Evolutionary conservation across 1,140 invertebrate genomes (phyloP).

Genomic region (Zaprionus africanus): DNA sequence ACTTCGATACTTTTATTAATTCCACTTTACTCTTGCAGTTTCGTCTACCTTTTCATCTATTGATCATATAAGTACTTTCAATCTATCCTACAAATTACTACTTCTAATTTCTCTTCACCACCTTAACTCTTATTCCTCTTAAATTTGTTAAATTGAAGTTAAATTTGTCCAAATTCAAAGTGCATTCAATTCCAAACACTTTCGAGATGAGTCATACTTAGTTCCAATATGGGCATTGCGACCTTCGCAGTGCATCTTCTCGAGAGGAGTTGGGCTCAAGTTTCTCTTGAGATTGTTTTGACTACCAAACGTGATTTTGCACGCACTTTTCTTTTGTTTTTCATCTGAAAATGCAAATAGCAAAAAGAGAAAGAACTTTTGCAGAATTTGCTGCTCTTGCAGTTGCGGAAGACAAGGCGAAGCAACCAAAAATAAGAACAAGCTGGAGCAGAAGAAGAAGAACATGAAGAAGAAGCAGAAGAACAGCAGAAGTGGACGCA

Average conservation of each 20-base stretch:
- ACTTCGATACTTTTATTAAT: too few species aligned
- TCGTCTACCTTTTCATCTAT: too few species aligned
- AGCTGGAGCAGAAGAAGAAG: neutral
- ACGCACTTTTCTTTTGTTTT: constrained; percentile 1
- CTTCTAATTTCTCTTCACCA: too few species aligned
- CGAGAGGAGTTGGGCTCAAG: neutral
- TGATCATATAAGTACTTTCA: too few species aligned
- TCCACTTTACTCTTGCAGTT: too few species aligned
- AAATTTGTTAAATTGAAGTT: too few species aligned
- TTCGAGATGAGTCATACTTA: neutral
- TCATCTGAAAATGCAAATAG: neutral
- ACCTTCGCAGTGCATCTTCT: neutral
- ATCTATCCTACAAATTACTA: too few species aligned
- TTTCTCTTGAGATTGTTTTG: neutral
- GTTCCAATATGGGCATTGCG: neutral
- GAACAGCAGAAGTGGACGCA: neutral
- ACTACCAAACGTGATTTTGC: neutral
- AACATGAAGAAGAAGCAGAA: neutral
- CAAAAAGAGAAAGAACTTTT: neutral
- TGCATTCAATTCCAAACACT: neutral
- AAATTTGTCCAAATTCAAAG: too few species aligned
- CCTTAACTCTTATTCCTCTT: too few species aligned
- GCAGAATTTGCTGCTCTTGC: neutral
- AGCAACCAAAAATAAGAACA: neutral
- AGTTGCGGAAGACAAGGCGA: constrained; percentile 3